Base-by-base conservation (phyloP, 2,113 vertebrate species). In the Sander lucioperca region DNA sequence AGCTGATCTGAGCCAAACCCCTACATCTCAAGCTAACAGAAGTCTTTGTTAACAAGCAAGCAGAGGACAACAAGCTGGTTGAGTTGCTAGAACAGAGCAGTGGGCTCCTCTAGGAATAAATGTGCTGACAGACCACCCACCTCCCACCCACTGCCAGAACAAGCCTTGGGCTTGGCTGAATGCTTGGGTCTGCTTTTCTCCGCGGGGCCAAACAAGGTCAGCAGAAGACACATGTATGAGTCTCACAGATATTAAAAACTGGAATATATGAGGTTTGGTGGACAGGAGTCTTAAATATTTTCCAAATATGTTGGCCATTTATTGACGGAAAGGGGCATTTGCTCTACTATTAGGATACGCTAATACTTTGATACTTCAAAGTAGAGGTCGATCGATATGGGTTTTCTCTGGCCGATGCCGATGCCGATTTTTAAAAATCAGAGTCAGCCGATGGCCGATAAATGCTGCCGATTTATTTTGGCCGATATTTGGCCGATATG, bases 61-160 rank as follows among this genome's bases (percentile, higher is more conserved):
- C 79, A 70, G 70, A 89, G 85, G 87, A 94, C 92, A 93, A 93
- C 88, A 89, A 90, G 77, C 72, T 54, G 67, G 74, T 88, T 92
- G 88, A 89, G 84, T 50, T 85, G 63, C 63, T 62, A 66, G 66
- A 91, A 64, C 81, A 80, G n/a, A 87, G 69, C 50, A 79, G 63
- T 76, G 68, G 77, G 85, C 74, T 90, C 85, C 82, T 84, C 61
- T 12, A 90, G 86, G 84, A 90, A 93, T 85, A 86, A 88, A 92
- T 90, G 87, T 86, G 88, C 91, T 91, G 89, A 92, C 80, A 25
- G 90, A 88, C 91, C 88, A 91, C 91, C 93, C 89, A 92, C 91
- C 89, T 83, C 87, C 90, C 83, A 84, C 87, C 84, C 83, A 88
- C 90, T 54, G 70, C 83, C 86, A 87, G 84, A 89, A 89, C 86